Conservation (phyloP, 2,888 invertebrate species). For the Erebia epiphron region DNA sequence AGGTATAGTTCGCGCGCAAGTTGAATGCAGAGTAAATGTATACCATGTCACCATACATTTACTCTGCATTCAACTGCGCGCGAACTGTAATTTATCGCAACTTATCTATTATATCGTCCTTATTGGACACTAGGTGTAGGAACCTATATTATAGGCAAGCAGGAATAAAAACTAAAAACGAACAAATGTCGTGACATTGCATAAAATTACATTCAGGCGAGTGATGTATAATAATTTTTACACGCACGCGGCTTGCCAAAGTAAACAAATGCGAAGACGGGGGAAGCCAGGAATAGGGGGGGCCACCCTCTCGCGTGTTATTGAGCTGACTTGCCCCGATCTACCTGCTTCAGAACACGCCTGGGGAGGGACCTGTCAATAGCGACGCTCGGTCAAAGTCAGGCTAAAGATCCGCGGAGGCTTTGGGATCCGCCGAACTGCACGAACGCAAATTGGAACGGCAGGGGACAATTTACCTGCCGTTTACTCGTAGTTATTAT, state of each 20-base stretch:
- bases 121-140: no score
- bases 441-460: constrained; percentile 18
- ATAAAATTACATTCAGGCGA: not conserved
- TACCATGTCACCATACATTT: no score
- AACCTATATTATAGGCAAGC: no score
- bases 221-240: constrained; percentile 17
- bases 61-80: no score
- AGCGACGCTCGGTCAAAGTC: constrained; percentile 55
- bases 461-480: constrained; percentile 2
- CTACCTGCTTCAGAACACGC: constrained; percentile 48
- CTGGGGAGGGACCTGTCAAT: constrained; percentile 58
- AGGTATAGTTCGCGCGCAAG: no score
- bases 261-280: constrained; percentile 58
- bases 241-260: constrained; percentile 61
- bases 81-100: no score
- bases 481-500: not conserved
- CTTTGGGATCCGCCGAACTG: constrained; percentile 20
- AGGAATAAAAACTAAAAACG: no score
- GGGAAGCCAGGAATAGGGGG: constrained; percentile 36
- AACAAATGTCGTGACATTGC: no score
- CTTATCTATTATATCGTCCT: no score
- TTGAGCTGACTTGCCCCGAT: constrained; percentile 63
- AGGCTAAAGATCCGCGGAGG: constrained; percentile 47
- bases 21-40: no score
- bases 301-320: constrained; percentile 50